Conservation (phyloP, 2,888 invertebrate species). For the Clepsis dumicolana region DNA sequence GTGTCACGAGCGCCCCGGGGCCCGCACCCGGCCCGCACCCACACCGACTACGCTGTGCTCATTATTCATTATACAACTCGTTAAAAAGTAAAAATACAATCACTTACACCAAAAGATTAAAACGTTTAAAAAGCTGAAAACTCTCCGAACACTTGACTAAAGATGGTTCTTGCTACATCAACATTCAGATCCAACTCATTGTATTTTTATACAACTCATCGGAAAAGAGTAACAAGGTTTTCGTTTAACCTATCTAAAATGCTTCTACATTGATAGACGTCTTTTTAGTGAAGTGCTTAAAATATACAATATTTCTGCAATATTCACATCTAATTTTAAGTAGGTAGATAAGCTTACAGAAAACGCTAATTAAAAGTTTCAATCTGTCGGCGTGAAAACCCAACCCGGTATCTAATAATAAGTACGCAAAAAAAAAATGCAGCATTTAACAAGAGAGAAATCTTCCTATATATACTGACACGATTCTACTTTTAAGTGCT, state of each 20-base stretch:
- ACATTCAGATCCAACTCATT: constrained; percentile 14
- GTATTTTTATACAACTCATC: constrained; percentile 19
- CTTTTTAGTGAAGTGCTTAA: constrained; percentile 34
- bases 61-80: constrained; percentile 38
- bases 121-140: constrained; percentile 36
- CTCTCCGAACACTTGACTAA: constrained; percentile 11
- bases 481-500: constrained; percentile 69
- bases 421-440: constrained; percentile 52
- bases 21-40: background rate
- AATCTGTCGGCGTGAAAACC: constrained; percentile 29
- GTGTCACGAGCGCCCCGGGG: background rate
- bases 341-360: constrained; percentile 21
- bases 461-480: constrained; percentile 66
- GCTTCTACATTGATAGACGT: constrained; percentile 21
- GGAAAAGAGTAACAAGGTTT: constrained; percentile 19
- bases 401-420: constrained; percentile 19
- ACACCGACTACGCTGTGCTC: constrained; percentile 24
- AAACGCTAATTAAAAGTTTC: constrained; percentile 17
- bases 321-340: constrained; percentile 32
- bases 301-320: constrained; percentile 23
- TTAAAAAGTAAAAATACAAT: constrained; percentile 39
- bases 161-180: constrained; percentile 19
- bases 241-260: constrained; percentile 27
- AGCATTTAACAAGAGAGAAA: constrained; percentile 61
- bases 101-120: constrained; percentile 43